Evolutionary conservation across 1,140 invertebrate genomes (phyloP).

Genomic region (Drosophila bocqueti): DNA sequence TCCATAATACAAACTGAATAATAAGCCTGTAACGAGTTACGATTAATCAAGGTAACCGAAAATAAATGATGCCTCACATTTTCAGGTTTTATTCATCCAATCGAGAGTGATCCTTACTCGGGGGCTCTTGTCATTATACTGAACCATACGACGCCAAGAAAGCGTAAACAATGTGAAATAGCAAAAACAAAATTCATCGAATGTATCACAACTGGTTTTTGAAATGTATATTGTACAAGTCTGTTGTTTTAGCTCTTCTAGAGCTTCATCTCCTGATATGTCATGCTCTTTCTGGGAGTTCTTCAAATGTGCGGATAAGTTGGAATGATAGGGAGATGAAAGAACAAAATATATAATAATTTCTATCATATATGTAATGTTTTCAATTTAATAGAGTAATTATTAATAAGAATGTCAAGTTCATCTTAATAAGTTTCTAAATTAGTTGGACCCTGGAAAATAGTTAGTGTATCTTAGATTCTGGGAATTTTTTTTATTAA

Average conservation of each 20-base stretch:
- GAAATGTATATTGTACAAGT: constrained; percentile 24
- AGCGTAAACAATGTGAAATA: constrained; percentile 14
- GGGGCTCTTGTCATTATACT: constrained; percentile 45
- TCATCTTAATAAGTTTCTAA: rapidly evolving
- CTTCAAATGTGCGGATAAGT: background rate
- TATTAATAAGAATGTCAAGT: no score
- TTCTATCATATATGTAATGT: background rate
- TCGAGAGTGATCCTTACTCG: constrained; percentile 41
- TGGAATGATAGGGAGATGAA: background rate
- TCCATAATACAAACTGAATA: constrained; percentile 7
- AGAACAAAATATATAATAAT: background rate
- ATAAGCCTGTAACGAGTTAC: constrained; percentile 2
- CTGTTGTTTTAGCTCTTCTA: constrained; percentile 31
- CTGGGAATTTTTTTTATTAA: background rate
- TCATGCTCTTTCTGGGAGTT: constrained; percentile 6
- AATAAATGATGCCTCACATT: background rate
- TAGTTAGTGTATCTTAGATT: background rate
- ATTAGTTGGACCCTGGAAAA: background rate
- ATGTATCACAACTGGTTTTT: constrained; percentile 50
- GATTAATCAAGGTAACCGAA: background rate
- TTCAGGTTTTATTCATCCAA: constrained; percentile 31
- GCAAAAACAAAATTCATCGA: constrained; percentile 27
- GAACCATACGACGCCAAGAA: constrained; percentile 16
- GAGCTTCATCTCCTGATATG: constrained; percentile 20
- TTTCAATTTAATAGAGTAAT: background rate